Evolutionary conservation across 30 jellyfish, hydroid and myxozoan genomes (phyloP), one percentile per base, ranked within the genome.

Genomic region (Hydractinia echinata): DNA sequence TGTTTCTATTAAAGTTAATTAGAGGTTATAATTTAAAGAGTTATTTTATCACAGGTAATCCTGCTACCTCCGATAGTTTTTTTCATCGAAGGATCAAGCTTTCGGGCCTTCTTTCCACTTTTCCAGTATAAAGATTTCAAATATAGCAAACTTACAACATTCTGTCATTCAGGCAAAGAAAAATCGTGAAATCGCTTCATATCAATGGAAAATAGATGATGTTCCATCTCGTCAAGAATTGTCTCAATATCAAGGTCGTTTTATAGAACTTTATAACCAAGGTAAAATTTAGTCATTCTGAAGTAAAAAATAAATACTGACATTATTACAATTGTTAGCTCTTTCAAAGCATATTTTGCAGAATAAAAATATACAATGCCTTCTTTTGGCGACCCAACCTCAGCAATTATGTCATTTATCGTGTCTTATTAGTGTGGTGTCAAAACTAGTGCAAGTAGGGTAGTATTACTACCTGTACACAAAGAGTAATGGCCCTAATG

Each of bases 201-300:
- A 84, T 70, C 99, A 93, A 61, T 87, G 96, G 94, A 93, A 93
- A 78, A 86, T 93, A 14, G 99, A 94, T 76, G 99, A 94, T 68
- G 95, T 94, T 6, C 99, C 97, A 9, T 72, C 89, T 15, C 89
- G 99, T 61, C 97, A 95, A 4, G 99, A 94, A 82, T 76, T 94
- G 66, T 79, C 85, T 18, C 97, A 88, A 74, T 94, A 88, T 66
- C 99, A 94, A 74, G 84, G 82, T 14, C 84, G 96, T 8, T 94
- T 94, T 84, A 79, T 89, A 49, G 99, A 89, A 67, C 85, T 94
- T 50, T 94, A 89, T 72, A 94, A 85, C 76, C 99, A 94, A 79
- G 95, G 95, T 86, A 67, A 54, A 4, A 19, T 54, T n/a, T 49
- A 53, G 53, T 55, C 0, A 8, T 6, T 8, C 10, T 13, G 2